Percentiles rank a stretch among this genome's conserved stretches.
These are phyloP conservation scores for Seira ritae DNA, from an alignment of 2,888 invertebrate genomes.

Conservation along the genomic window DNA sequence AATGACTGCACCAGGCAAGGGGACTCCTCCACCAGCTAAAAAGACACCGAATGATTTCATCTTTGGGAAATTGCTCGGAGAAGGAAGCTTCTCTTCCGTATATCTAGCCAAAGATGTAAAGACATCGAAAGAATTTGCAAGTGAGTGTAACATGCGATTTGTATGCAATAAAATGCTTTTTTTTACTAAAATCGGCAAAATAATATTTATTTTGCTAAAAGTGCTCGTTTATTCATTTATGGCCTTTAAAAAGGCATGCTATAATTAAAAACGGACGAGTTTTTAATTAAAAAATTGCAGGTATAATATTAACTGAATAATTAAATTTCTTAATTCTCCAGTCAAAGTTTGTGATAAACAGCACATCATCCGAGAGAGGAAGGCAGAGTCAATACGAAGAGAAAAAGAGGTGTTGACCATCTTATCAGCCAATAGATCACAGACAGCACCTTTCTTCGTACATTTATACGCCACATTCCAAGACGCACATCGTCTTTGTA, in stretches of 20 bases:
- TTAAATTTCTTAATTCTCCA: slow-evolving; percentile 77
- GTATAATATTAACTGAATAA: neutral
- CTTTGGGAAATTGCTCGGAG: slow-evolving; percentile 96
- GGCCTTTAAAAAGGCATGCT: neutral
- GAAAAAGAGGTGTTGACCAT: slow-evolving; percentile 96
- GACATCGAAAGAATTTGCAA: slow-evolving; percentile 93
- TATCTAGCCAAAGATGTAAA: slow-evolving; percentile 95
- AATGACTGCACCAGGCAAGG: neutral
- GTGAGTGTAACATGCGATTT: too few relatives aligned
- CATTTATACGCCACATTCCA: slow-evolving; percentile 98
- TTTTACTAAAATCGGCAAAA: too few relatives aligned
- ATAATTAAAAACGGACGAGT: neutral
- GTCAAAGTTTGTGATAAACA: slow-evolving; percentile 99
- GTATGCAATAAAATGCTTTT: too few relatives aligned
- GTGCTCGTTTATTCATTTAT: too few relatives aligned
- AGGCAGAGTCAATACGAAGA: slow-evolving; percentile 92
- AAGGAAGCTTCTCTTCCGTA: slow-evolving; percentile 98
- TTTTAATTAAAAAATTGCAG: neutral
- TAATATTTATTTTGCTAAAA: too few relatives aligned
- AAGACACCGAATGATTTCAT: slow-evolving; percentile 91
- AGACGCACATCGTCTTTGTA: slow-evolving; percentile 90
- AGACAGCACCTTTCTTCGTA: slow-evolving; percentile 90
- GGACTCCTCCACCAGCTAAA: slow-evolving; percentile 78
- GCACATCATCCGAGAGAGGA: slow-evolving; percentile 94
- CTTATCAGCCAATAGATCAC: slow-evolving; percentile 80